These are phyloP conservation scores for Porites cylindrica DNA, from an alignment of 92 coral and sea anemone species.

Conservation along the genomic window DNA sequence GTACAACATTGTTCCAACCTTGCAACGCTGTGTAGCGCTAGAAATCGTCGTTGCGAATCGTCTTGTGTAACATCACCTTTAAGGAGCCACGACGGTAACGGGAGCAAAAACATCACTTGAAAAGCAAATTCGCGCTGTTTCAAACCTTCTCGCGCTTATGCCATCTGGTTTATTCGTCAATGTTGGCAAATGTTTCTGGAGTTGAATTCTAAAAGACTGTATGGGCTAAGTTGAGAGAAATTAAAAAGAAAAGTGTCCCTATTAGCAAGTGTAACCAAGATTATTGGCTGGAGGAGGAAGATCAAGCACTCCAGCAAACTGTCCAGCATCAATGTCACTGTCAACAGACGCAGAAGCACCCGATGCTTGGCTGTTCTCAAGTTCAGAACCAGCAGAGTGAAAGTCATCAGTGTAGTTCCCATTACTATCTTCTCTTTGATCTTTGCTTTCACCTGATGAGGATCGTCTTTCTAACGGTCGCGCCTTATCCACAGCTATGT, in stretches of 20 bases:
- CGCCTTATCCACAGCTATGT: not conserved
- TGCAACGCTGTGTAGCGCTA: no score
- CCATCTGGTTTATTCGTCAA: no score
- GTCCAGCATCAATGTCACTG: not conserved
- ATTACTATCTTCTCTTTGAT: conserved; percentile 1
- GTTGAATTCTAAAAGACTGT: no score
- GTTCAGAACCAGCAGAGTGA: conserved; percentile 52
- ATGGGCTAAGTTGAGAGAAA: not conserved
- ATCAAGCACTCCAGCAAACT: conserved; percentile 26
- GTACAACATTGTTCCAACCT: no score
- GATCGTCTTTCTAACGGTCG: not conserved
- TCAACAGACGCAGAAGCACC: conserved; percentile 17
- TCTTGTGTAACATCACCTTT: no score
- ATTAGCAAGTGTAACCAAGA: conserved; percentile 63
- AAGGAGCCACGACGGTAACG: no score
- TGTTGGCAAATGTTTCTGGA: no score
- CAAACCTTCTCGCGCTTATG: no score
- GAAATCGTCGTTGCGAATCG: no score
- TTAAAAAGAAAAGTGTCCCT: not conserved
- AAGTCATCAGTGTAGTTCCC: conserved; percentile 74
- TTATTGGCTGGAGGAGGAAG: conserved; percentile 60
- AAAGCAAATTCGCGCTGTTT: no score
- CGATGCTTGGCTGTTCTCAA: conserved; percentile 29
- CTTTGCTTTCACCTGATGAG: not conserved
- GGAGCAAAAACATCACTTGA: no score